phyloP scores from a whole-genome alignment of 2,888 invertebrate genomes.

The Ochlodes sylvanus region DNA sequence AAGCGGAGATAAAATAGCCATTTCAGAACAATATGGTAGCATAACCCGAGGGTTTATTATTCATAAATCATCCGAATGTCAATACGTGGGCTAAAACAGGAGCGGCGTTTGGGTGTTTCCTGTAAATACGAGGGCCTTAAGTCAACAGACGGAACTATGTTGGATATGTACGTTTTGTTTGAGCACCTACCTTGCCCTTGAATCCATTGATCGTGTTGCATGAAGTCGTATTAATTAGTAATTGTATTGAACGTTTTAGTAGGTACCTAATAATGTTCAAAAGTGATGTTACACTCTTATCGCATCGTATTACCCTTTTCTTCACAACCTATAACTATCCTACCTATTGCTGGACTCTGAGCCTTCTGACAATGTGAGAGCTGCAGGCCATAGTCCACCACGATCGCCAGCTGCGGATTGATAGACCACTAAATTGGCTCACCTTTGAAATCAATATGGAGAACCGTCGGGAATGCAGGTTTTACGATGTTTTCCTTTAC shows the following conservation, averaged over 20 bases:
- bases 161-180: not conserved
- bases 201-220: not conserved
- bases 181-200: not conserved
- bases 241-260: too few species aligned
- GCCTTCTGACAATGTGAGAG: too few species aligned
- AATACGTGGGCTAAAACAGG: conserved; percentile 52
- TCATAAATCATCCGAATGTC: conserved; percentile 75
- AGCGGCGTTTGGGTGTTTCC: conserved; percentile 26
- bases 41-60: conserved; percentile 61
- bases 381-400: too few species aligned
- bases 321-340: too few species aligned
- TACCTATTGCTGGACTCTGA: too few species aligned
- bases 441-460: too few species aligned
- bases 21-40: conserved; percentile 63
- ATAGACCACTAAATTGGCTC: not conserved
- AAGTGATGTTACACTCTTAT: too few species aligned
- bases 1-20: conserved; percentile 46
- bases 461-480: too few species aligned
- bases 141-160: conserved; percentile 8
- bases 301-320: too few species aligned
- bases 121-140: conserved; percentile 24
- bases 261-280: too few species aligned
- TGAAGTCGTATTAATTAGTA: not conserved
- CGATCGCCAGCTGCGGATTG: not conserved
- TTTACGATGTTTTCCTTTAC: not conserved